Evolutionary conservation across 1,140 invertebrate species (phyloP), one percentile per base, ranked within the genome.

Genomic region (Charaxes varanes): DNA sequence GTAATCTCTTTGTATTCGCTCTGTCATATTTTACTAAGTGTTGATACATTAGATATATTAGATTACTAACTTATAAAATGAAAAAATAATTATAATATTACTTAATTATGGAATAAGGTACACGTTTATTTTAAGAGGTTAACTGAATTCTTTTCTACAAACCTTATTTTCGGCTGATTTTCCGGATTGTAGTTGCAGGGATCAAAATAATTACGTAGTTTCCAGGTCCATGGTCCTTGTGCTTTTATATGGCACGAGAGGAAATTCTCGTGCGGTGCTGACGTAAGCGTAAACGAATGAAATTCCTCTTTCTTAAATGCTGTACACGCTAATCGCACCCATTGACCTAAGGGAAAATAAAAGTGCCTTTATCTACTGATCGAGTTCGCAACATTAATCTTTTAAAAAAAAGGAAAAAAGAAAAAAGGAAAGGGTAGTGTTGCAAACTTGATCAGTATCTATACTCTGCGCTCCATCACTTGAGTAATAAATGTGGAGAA

Each of bases 211-310:
- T 98, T 97, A 21, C 97, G 87, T 1, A 99, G 78, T 64, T 99
- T 99, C 97, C 97, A 99, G 0, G 98, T 99, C 97, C 97, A 99
- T 0, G 97, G 98, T 0, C 98, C 98, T 72, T 98, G 96, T 0
- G 96, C 96, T 82, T 99, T 98, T 46, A 99, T 99, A 73, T 99
- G 97, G 55, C 98, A 96, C 1, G 96, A 97, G 0, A 99, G 85
- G 62, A 93, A 97, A 77, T 99, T 98, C 72, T 99, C 97, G 62
- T 99, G 97, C 0, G 98, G 98, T 1, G 97, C 97, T 6, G 97
- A 99, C 0, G 98, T 99, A 24, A 99, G 78, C 0, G 98, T 99
- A 64, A 99, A 98, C 0, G 97, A 97, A 79, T 99, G 98, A 81
- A 96, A 98, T 74, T 99, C 98, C 50, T 95, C 92, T 11, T 92